Conservation (phyloP, 2,113 vertebrate species). For the Pygoscelis adeliae region DNA sequence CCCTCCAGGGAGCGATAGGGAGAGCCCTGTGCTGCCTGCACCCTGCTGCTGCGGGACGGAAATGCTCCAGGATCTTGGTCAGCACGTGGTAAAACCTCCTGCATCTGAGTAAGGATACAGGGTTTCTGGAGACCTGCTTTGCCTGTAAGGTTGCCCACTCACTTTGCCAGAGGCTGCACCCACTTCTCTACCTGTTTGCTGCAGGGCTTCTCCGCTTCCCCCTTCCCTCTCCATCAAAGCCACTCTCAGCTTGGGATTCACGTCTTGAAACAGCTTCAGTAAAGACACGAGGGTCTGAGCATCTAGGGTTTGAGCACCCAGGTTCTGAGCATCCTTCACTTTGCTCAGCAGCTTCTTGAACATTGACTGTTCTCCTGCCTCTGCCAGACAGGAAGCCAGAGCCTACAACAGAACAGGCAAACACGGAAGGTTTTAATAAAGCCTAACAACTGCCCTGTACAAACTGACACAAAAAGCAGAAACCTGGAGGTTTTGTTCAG, state of each 20-base stretch:
- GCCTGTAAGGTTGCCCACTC: background rate
- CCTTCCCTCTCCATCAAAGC: background rate
- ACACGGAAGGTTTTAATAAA: background rate
- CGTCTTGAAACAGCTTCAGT: constrained; percentile 62
- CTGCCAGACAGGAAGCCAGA: constrained; percentile 64
- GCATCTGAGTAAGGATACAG: background rate
- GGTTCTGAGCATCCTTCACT: constrained; percentile 15
- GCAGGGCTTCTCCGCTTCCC: background rate
- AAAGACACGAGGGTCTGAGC: constrained; percentile 54
- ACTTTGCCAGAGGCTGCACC: background rate
- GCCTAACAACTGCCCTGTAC: background rate
- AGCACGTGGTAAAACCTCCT: background rate
- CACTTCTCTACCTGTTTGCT: constrained; percentile 14
- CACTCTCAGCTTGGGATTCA: background rate
- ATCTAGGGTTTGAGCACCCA: constrained; percentile 49
- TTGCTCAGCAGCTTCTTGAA: constrained; percentile 70
- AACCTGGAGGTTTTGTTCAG: background rate
- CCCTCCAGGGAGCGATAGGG: background rate
- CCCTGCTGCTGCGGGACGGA: background rate
- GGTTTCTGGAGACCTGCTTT: background rate
- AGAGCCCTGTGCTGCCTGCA: background rate
- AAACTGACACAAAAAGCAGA: background rate
- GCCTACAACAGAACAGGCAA: constrained; percentile 40
- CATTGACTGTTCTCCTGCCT: constrained; percentile 14
- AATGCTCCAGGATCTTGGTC: background rate